Conservation (phyloP, 2,888 invertebrate species). For the Hoplodrina blanda region DNA sequence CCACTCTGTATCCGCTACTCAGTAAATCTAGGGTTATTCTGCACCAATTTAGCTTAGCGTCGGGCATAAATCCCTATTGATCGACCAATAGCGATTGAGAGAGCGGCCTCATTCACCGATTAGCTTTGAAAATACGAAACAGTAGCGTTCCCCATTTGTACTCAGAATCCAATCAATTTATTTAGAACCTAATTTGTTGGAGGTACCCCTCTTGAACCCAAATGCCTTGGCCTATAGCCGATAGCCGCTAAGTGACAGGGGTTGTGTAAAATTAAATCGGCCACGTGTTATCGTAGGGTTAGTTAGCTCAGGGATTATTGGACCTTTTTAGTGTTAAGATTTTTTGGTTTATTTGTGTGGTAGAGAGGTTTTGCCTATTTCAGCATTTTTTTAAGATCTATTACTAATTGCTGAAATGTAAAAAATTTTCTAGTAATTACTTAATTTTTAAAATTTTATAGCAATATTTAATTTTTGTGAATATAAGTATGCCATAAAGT, state of each 20-base stretch:
- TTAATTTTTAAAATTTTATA: no score
- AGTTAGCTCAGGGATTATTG: conserved; percentile 22
- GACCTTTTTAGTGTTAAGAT: conserved; percentile 15
- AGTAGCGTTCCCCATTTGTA: conserved; percentile 41
- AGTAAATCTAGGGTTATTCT: conserved; percentile 34
- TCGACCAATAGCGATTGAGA: conserved; percentile 56
- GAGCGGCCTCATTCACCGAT: conserved; percentile 51
- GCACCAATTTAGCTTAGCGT: conserved; percentile 48
- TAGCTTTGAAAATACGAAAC: conserved; percentile 52
- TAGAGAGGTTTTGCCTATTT: background rate
- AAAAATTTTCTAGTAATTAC: no score
- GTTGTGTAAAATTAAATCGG: conserved; percentile 39
- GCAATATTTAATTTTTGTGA: no score
- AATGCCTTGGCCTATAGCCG: conserved; percentile 2
- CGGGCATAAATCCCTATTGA: conserved; percentile 49
- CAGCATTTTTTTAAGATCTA: background rate
- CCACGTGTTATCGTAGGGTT: conserved; percentile 30
- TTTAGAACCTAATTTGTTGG: conserved; percentile 41
- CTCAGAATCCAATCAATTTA: conserved; percentile 66
- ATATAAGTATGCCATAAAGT: no score
- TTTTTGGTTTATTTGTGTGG: conserved; percentile 2
- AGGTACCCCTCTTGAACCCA: conserved; percentile 26
- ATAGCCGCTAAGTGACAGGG: conserved; percentile 24
- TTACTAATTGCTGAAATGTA: background rate
- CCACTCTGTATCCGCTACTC: no score